Evolutionary conservation across 2,797 vertebrate genomes (phyloP).

Genomic region (Chromobotia macracanthus): DNA sequence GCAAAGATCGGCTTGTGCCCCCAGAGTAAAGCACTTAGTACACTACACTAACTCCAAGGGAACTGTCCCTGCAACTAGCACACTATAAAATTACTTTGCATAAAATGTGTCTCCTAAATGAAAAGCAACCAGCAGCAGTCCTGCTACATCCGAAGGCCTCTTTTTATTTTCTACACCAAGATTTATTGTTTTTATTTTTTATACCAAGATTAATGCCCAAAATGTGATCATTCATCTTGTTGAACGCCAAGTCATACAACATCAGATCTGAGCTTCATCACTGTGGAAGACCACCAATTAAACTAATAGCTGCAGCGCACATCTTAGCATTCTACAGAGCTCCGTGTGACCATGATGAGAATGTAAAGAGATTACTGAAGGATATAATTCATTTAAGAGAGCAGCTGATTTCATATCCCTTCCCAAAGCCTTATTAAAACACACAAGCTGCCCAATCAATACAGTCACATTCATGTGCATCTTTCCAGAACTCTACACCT

Average conservation of each 20-base stretch:
- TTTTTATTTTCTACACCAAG: background rate
- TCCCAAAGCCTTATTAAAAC: constrained; percentile 64
- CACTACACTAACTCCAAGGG: constrained; percentile 28
- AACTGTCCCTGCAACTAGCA: constrained; percentile 39
- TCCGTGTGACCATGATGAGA: constrained; percentile 64
- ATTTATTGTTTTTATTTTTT: background rate
- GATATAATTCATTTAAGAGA: constrained; percentile 70
- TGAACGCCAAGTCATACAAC: constrained; percentile 70
- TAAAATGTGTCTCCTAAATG: constrained; percentile 39
- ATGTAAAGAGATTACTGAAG: constrained; percentile 67
- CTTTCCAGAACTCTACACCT: constrained; percentile 48
- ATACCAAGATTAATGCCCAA: constrained; percentile 21
- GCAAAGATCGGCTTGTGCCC: constrained; percentile 3
- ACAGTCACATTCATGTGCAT: constrained; percentile 46
- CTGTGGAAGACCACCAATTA: constrained; percentile 71
- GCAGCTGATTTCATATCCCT: constrained; percentile 62
- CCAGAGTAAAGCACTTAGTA: constrained; percentile 38
- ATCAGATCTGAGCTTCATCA: constrained; percentile 77
- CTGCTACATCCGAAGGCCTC: constrained; percentile 13
- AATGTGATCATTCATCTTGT: constrained; percentile 74
- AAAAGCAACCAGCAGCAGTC: constrained; percentile 40
- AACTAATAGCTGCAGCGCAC: constrained; percentile 71
- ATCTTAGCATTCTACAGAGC: constrained; percentile 64
- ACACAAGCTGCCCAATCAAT: constrained; percentile 62
- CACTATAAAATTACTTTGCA: constrained; percentile 27